phyloP scores from a whole-genome alignment of 1,140 invertebrate genomes.

The Magallana angulata region DNA sequence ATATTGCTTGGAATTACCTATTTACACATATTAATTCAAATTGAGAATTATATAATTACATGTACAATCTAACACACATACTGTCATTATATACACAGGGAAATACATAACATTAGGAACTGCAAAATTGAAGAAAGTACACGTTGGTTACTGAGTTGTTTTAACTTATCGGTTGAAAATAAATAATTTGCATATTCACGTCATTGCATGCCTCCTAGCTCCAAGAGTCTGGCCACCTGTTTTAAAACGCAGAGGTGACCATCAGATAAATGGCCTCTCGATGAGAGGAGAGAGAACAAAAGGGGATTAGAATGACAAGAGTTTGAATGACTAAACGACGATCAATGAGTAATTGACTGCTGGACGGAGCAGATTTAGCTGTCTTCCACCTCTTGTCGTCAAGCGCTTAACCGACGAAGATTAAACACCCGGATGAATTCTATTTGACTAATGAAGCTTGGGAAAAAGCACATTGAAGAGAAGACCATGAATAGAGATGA shows the following conservation, averaged over 20 bases:
- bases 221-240: constrained; percentile 9
- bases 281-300: neutral
- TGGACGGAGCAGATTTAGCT: neutral
- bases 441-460: constrained; percentile 7
- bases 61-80: too few species aligned
- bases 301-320: neutral
- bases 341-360: constrained; percentile 28
- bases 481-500: constrained; percentile 4
- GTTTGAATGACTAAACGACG: constrained; percentile 24
- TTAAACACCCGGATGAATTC: constrained; percentile 30
- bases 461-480: constrained; percentile 10
- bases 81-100: too few species aligned
- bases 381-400: constrained; percentile 13
- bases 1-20: too few species aligned
- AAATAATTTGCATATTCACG: neutral
- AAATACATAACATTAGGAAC: too few species aligned
- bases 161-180: too few species aligned
- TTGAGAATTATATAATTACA: too few species aligned
- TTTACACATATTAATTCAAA: too few species aligned
- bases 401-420: constrained; percentile 32
- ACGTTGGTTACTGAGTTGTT: too few species aligned
- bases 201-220: neutral
- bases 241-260: neutral
- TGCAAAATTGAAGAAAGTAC: too few species aligned
- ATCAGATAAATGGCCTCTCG: neutral